These are phyloP conservation scores for Agriopis marginaria DNA, from an alignment of 2,888 invertebrate genomes.

Conservation along the genomic window DNA sequence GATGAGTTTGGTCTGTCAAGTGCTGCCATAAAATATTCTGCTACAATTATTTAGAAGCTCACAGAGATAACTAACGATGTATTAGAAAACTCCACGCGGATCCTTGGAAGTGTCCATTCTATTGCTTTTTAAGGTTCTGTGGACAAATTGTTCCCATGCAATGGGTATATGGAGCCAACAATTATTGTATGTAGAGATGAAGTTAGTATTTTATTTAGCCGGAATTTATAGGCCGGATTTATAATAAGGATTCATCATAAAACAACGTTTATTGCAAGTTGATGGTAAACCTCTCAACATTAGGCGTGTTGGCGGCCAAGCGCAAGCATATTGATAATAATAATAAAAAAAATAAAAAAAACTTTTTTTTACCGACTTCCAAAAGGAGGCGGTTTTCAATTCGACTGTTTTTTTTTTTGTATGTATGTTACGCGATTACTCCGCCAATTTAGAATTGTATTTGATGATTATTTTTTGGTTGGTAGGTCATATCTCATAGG, in stretches of 20 bases:
- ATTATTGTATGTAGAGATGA: slow-evolving; percentile 58
- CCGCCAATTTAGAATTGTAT: too few relatives aligned
- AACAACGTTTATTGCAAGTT: neutral
- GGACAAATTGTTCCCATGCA: slow-evolving; percentile 54
- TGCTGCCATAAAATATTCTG: slow-evolving; percentile 22
- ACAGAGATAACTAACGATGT: slow-evolving; percentile 81
- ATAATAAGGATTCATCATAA: neutral
- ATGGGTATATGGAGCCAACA: slow-evolving; percentile 69
- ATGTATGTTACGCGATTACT: too few relatives aligned
- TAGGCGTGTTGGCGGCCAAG: too few relatives aligned
- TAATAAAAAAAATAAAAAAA: too few relatives aligned
- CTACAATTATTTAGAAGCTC: slow-evolving; percentile 81
- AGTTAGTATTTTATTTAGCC: slow-evolving; percentile 23
- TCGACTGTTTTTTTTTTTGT: too few relatives aligned
- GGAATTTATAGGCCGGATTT: slow-evolving; percentile 5
- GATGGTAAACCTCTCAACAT: too few relatives aligned
- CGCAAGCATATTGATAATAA: too few relatives aligned
- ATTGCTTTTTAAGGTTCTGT: slow-evolving; percentile 51
- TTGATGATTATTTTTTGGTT: too few relatives aligned
- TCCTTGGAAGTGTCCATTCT: slow-evolving; percentile 76
- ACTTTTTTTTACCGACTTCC: too few relatives aligned
- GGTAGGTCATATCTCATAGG: too few relatives aligned
- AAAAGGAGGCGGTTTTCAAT: too few relatives aligned
- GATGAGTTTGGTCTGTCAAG: neutral
- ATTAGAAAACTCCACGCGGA: slow-evolving; percentile 71